Percentiles rank a stretch among this genome's conserved stretches.
phyloP scores from a whole-genome alignment of 2,113 vertebrate species.

The Pedetes capensis region DNA sequence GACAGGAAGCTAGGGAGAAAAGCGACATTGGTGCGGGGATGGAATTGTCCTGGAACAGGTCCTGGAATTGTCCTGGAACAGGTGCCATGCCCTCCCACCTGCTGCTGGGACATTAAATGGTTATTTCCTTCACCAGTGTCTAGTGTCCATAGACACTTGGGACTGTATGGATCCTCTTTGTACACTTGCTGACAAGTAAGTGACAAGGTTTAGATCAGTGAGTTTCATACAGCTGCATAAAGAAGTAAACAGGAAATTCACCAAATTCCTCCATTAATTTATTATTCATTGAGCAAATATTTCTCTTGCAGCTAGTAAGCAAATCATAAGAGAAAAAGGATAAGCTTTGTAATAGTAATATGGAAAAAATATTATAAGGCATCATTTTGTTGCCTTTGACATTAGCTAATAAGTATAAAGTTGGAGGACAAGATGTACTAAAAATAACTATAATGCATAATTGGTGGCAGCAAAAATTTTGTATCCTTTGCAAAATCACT shows the following conservation, averaged over 20 bases:
- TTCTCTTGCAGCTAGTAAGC: not conserved
- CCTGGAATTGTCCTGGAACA: fast-evolving
- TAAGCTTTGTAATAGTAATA: not conserved
- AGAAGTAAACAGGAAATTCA: not conserved
- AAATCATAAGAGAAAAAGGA: not conserved
- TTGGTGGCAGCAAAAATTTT: not conserved
- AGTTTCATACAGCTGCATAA: not conserved
- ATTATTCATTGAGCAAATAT: not conserved
- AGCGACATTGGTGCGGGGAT: not conserved
- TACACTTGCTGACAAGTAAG: not conserved
- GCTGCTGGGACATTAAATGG: not conserved
- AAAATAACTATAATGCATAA: not conserved
- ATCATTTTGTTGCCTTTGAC: not conserved
- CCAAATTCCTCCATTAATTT: not conserved
- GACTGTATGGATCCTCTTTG: not conserved
- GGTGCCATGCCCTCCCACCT: not conserved
- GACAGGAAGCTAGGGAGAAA: not conserved
- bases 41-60: fast-evolving
- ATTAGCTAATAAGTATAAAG: not conserved
- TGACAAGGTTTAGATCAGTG: not conserved
- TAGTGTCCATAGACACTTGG: not conserved
- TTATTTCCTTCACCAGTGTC: not conserved
- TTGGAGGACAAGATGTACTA: not conserved
- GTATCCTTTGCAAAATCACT: not conserved
- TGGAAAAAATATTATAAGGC: not conserved